Conservation (phyloP, 2,797 vertebrate species). For the Chelon auratus region DNA sequence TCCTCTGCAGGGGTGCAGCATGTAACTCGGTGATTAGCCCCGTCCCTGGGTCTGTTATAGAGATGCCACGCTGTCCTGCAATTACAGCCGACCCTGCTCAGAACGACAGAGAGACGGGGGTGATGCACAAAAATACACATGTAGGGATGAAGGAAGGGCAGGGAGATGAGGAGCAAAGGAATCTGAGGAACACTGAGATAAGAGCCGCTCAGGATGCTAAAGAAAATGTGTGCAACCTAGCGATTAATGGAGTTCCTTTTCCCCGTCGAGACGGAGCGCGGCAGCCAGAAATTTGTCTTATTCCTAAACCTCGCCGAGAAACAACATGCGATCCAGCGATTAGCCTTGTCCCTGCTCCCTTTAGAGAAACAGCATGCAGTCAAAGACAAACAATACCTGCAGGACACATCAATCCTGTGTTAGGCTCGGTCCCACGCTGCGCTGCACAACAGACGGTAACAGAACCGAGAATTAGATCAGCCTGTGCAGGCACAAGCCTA, state of each 20-base stretch:
- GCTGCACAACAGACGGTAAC: conserved; percentile 36
- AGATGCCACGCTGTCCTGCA: conserved; percentile 70
- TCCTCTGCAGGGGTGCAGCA: conserved; percentile 70
- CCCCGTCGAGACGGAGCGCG: conserved; percentile 49
- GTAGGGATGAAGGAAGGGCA: conserved; percentile 21
- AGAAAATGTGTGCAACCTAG: conserved; percentile 48
- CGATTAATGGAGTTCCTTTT: conserved; percentile 60
- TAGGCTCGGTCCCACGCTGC: conserved; percentile 41
- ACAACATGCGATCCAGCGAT: conserved; percentile 64
- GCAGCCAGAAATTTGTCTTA: conserved; percentile 44
- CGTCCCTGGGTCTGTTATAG: conserved; percentile 54
- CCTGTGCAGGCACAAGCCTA: conserved; percentile 17
- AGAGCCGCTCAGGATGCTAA: conserved; percentile 41
- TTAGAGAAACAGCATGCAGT: conserved; percentile 50
- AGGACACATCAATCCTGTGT: conserved; percentile 41
- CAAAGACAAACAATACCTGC: conserved; percentile 69
- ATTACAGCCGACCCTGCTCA: conserved; percentile 63
- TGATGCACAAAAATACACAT: conserved; percentile 45
- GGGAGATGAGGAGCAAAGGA: conserved; percentile 45
- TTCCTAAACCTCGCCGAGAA: conserved; percentile 42
- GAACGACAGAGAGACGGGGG: conserved; percentile 35
- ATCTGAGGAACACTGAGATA: conserved; percentile 58
- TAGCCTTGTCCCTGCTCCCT: conserved; percentile 62
- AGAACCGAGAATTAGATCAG: conserved; percentile 31
- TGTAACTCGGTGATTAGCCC: conserved; percentile 75